These are phyloP conservation scores for Trypoxylon attenuatum DNA, from an alignment of 2,888 invertebrate genomes.

Conservation along the genomic window DNA sequence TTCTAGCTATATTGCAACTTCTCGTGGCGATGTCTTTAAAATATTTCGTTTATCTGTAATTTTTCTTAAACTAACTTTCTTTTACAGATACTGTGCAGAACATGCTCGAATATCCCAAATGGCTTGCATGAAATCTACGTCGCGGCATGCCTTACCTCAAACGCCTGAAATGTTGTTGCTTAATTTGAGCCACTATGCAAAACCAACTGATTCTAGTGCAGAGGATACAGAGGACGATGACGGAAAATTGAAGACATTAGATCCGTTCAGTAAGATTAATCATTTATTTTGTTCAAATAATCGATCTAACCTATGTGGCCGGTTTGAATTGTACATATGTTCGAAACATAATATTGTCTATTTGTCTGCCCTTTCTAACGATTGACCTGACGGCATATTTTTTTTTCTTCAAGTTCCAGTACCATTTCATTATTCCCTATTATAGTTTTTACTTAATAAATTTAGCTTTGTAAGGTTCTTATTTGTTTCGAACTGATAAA, in stretches of 20 bases:
- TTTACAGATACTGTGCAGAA: conserved; percentile 80
- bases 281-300: neutral
- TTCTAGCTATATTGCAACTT: no score
- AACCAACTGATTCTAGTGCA: conserved; percentile 65
- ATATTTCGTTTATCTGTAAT: no score
- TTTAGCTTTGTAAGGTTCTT: no score
- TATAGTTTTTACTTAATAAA: no score
- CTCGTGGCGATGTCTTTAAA: no score
- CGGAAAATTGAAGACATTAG: conserved; percentile 75
- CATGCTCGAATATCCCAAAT: conserved; percentile 82
- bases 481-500: no score
- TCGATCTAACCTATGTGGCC: no score
- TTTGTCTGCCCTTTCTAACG: no score
- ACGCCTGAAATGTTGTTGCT: conserved; percentile 81
- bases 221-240: conserved; percentile 76
- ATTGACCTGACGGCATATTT: no score
- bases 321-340: no score
- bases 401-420: no score
- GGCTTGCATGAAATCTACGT: conserved; percentile 78
- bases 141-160: conserved; percentile 79
- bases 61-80: conserved; percentile 6
- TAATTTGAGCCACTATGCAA: conserved; percentile 81
- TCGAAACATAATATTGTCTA: neutral
- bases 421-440: no score
- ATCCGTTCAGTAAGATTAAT: conserved; percentile 78